Evolutionary conservation across 2,797 vertebrate genomes (phyloP).

Genomic region (Dermochelys coriacea): DNA sequence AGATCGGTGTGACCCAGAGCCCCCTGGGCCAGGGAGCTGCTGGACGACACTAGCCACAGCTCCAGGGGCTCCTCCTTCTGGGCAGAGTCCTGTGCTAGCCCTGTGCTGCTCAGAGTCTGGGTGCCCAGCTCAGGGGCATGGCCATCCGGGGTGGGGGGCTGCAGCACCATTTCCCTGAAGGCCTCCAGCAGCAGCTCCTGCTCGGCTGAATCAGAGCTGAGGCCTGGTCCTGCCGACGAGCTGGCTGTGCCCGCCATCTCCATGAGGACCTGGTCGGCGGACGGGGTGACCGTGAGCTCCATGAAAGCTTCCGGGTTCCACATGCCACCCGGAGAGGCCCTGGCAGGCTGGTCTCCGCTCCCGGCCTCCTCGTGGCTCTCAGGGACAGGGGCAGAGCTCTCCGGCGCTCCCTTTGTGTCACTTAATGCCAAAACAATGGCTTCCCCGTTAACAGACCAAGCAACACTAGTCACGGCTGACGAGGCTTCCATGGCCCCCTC

Average conservation of each 20-base stretch:
- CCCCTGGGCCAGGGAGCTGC: conserved; percentile 80
- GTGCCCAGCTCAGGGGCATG: background rate
- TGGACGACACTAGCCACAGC: conserved; percentile 63
- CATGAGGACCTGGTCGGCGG: background rate
- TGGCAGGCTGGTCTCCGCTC: conserved; percentile 85
- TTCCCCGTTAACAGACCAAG: conserved; percentile 55
- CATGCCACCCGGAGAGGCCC: background rate
- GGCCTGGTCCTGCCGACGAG: conserved; percentile 34
- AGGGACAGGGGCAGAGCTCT: conserved; percentile 30
- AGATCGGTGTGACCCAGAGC: conserved; percentile 75
- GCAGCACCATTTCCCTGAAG: background rate
- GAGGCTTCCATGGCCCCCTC: conserved; percentile 58
- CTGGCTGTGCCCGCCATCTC: conserved; percentile 36
- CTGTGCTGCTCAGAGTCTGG: background rate
- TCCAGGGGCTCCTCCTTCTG: conserved; percentile 69
- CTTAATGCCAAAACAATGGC: conserved; percentile 66
- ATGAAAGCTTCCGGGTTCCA: background rate
- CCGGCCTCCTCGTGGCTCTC: conserved; percentile 85
- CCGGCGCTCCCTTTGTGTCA: background rate
- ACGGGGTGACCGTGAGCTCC: background rate
- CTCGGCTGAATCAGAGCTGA: conserved; percentile 82
- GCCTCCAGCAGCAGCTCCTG: conserved; percentile 78
- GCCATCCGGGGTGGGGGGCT: background rate
- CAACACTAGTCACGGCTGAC: conserved; percentile 46
- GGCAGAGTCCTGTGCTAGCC: conserved; percentile 33